Base-by-base conservation (phyloP, 2,888 invertebrate species). In the Tenthredo mesomela region DNA sequence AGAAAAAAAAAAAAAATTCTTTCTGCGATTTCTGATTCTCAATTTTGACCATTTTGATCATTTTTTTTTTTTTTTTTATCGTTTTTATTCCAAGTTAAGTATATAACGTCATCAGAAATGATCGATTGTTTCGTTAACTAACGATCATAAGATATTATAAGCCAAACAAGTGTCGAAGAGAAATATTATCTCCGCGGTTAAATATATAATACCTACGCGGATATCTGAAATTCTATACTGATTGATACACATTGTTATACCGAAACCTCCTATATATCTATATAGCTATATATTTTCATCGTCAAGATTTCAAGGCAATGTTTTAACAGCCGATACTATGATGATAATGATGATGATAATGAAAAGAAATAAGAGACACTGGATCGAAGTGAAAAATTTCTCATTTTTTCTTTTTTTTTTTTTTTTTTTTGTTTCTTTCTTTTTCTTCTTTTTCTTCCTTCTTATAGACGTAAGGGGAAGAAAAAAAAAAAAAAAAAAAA, bases 141-240 rank as follows among this genome's bases (percentile, higher is more conserved):
- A 54, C 54, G 54, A 54, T 54, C 54, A 54, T n/a, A 25, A 61
- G 25, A 2, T n/a, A n/a, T n/a, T n/a, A 47, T 47, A 61, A 77
- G 77, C 50, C 77, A 54, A 54, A 77, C 50, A 77, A 61, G 61
- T 80, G 21, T 61, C 40, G n/a, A 29, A 40, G 29, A 61, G 40
- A 61, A 61, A 80, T 33, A 37, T 61, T 25, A 80, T 80, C 37
- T 29, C 25, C 2, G 33, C 25, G 21, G 29, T n/a, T 25, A 75
- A 43, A 18, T 70, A 6, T 33, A 10, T 40, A 50, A 7, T 43
- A 40, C n/a, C n/a, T n/a, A n/a, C n/a, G n/a, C 25, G 33, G 37
- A 70, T 47, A 47, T 43, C 40, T 21, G 50, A 54, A 54, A 77
- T 77, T 33, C 21, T 33, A 77, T 25, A 77, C 29, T 77, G 29